These are phyloP conservation scores for Cheilosia vernalis DNA, from an alignment of 2,888 invertebrate species.

Conservation along the genomic window DNA sequence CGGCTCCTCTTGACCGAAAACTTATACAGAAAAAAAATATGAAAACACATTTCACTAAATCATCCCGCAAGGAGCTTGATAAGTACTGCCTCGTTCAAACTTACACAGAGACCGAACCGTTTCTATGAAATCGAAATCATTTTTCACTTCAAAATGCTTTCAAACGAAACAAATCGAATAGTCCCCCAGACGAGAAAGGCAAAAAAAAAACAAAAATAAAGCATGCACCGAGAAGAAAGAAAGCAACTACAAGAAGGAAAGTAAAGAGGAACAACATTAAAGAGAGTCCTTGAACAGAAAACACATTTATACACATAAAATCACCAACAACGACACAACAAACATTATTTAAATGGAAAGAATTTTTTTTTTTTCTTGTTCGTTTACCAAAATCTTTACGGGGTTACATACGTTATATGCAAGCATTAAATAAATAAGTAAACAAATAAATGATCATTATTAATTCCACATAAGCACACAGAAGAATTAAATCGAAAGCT, in stretches of 20 bases:
- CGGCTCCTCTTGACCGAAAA: conserved; percentile 44
- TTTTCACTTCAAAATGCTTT: conserved; percentile 60
- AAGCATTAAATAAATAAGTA: conserved; percentile 54
- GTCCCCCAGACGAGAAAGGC: conserved; percentile 32
- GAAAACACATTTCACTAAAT: conserved; percentile 32
- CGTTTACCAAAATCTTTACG: conserved; percentile 71
- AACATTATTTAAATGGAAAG: conserved; percentile 47
- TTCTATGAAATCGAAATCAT: conserved; percentile 61
- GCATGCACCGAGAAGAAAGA: conserved; percentile 49
- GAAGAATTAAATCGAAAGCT: conserved; percentile 80
- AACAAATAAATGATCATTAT: conserved; percentile 32
- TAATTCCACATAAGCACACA: conserved; percentile 28
- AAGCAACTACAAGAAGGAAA: conserved; percentile 55
- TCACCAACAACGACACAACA: conserved; percentile 43
- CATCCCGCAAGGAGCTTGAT: conserved; percentile 9
- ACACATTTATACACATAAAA: conserved; percentile 20
- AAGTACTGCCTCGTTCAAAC: conserved; percentile 46
- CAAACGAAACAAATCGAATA: conserved; percentile 62
- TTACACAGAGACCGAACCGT: conserved; percentile 10
- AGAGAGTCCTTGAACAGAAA: conserved; percentile 47
- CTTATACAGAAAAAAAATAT: conserved; percentile 14
- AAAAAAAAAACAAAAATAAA: conserved; percentile 15
- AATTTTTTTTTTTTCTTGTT: conserved; percentile 23
- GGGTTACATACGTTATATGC: conserved; percentile 66
- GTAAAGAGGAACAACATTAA: conserved; percentile 26